These are phyloP conservation scores for Trematomus bernacchii DNA, from an alignment of 2,797 vertebrate species.

Conservation along the genomic window DNA sequence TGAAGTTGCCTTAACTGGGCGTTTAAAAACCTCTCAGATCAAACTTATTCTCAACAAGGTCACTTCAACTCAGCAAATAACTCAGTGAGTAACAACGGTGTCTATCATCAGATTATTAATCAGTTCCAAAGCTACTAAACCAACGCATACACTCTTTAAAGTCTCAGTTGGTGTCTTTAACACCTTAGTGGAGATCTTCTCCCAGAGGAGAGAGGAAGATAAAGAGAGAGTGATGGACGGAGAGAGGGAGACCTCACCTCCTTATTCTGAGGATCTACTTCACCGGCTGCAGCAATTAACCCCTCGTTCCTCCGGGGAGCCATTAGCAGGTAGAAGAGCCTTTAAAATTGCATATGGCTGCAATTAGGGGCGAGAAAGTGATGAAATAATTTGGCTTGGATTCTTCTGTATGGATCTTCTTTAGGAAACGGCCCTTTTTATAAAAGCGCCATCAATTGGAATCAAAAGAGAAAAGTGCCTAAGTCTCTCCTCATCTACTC, in stretches of 20 bases:
- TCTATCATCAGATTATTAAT: not conserved
- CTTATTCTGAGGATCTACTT: constrained; percentile 76
- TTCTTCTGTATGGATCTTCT: constrained; percentile 78
- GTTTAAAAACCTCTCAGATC: not conserved
- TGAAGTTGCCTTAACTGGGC: not conserved
- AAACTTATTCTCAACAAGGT: not conserved
- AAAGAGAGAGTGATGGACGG: constrained; percentile 35
- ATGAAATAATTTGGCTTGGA: constrained; percentile 84
- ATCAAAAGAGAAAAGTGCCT: constrained; percentile 63
- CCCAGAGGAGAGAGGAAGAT: constrained; percentile 65
- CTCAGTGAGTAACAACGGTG: not conserved
- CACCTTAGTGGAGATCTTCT: constrained; percentile 84
- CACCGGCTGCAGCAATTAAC: constrained; percentile 93
- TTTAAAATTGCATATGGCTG: constrained; percentile 89
- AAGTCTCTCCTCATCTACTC: constrained; percentile 13
- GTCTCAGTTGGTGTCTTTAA: constrained; percentile 71
- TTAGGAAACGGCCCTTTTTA: constrained; percentile 71
- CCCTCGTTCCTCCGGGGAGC: constrained; percentile 84
- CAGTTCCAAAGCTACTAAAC: not conserved
- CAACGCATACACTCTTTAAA: constrained; percentile 1
- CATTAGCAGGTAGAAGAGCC: constrained; percentile 87
- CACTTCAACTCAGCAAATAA: not conserved
- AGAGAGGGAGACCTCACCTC: constrained; percentile 72
- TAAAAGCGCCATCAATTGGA: constrained; percentile 69
- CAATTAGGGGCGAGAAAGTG: constrained; percentile 88